Percentiles rank a stretch among this genome's conserved stretches.
Conservation (phyloP, 2,888 invertebrate genomes). For the Ormia ochracea region DNA sequence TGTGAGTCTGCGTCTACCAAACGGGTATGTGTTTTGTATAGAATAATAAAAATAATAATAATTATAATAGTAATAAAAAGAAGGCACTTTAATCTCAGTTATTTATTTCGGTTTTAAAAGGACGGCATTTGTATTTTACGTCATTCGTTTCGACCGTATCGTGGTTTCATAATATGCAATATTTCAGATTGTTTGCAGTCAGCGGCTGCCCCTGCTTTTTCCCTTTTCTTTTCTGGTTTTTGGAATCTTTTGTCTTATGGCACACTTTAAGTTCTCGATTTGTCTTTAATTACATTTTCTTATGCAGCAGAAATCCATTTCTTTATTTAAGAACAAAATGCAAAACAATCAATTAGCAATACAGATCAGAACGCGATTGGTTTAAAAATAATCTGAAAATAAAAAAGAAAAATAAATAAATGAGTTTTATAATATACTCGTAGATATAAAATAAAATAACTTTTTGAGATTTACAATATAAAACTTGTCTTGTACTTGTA, state of each 20-base stretch:
- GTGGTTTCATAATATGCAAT: conserved; percentile 32
- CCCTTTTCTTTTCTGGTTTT: neutral
- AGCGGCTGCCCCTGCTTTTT: neutral
- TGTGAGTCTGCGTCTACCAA: neutral
- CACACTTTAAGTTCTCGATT: conserved; percentile 49
- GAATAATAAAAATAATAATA: conserved; percentile 2
- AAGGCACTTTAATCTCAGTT: conserved; percentile 71
- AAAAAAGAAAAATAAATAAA: neutral
- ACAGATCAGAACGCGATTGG: conserved; percentile 31
- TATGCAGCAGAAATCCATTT: conserved; percentile 3
- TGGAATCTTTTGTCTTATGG: conserved; percentile 59
- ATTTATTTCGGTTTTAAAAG: conserved; percentile 60
- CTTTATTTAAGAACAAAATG: neutral
- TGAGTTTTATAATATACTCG: too few species aligned
- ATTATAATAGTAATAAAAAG: conserved; percentile 46
- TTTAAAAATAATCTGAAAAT: conserved; percentile 31
- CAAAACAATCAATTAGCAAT: neutral
- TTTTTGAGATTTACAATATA: too few species aligned
- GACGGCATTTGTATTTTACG: conserved; percentile 66
- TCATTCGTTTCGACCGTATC: conserved; percentile 53
- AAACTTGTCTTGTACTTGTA: too few species aligned
- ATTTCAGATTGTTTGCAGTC: neutral
- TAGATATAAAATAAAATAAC: too few species aligned
- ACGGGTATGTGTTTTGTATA: neutral
- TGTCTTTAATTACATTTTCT: conserved; percentile 43